Conservation (phyloP, 2,113 vertebrate genomes). For the Anolis carolinensis region DNA sequence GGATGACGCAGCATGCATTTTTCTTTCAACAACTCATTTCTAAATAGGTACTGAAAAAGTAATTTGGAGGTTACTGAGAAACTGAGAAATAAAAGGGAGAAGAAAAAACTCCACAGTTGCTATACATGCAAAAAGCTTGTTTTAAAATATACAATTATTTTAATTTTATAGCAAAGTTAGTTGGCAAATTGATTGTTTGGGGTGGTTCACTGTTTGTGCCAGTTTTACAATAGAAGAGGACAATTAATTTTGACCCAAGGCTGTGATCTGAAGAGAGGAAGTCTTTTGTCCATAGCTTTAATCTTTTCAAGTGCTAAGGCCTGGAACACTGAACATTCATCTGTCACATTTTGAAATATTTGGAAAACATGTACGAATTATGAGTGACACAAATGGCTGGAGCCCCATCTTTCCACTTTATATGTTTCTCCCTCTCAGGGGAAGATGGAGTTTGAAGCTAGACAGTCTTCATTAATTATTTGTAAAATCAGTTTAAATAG, state of each 20-base stretch:
- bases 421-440: not conserved
- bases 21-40: not conserved
- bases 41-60: not conserved
- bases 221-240: not conserved
- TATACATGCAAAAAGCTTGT: not conserved
- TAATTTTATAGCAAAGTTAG: not conserved
- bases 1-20: not conserved
- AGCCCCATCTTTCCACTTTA: not conserved
- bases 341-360: conserved; percentile 18
- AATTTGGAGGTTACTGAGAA: not conserved
- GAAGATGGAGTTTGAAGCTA: not conserved
- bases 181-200: not conserved
- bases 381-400: conserved; percentile 18
- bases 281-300: not conserved
- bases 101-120: not conserved
- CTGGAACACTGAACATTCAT: not conserved
- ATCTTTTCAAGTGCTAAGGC: not conserved
- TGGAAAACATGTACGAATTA: not conserved
- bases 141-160: not conserved
- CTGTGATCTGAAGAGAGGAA: conserved; percentile 3
- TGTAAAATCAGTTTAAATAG: conserved; percentile 11
- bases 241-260: not conserved
- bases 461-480: conserved; percentile 10
- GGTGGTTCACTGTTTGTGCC: not conserved
- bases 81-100: no score